Evolutionary conservation across 2,797 vertebrate species (phyloP), one percentile per base, ranked within the genome.

Genomic region (Craterocephalus amniculus): DNA sequence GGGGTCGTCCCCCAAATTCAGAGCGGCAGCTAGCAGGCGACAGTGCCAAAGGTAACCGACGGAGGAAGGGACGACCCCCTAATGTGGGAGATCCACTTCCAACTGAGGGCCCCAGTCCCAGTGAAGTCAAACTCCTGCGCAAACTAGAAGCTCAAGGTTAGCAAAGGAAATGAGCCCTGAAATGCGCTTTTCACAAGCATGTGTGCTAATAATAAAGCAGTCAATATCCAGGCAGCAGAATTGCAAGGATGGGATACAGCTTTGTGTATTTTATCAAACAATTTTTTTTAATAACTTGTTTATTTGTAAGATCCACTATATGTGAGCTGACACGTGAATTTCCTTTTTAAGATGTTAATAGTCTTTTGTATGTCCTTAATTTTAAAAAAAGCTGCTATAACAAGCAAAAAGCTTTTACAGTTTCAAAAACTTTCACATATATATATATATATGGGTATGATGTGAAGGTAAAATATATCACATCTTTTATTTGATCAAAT

Each of bases 121-220:
- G 95, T 0, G 96, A 98, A 72, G 95, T 96, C 72, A 99, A 99
- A 86, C 94, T 99, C 6, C 84, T 99, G 67, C 95, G 97, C 80
- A 99, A 98, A 87, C 94, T 99, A 32, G 98, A 99, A 84, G 98
- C 98, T 79, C 98, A 99, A 94, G 98, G 98, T 99, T 81, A 93
- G 85, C 38, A 49, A 56, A 54, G 64, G 64, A 87, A 83, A 86
- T 64, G 64, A 83, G 79, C 60, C 67, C 60, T 74, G 74, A 84
- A 85, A 78, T 74, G 24, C 79, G 58, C 84, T 77, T 77, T 63
- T 76, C 58, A 57, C 48, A 52, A 70, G 56, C 54, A 35, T 58
- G 40, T 58, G 48, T 63, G 43, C 22, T 70, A 67, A 78, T 79
- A 71, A 86, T 87, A 78, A 74, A 27, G 6, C 56, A 61, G 63